Evolutionary conservation across 2,113 vertebrate species (phyloP), one percentile per base, ranked within the genome.

Genomic region (Sitta europaea): DNA sequence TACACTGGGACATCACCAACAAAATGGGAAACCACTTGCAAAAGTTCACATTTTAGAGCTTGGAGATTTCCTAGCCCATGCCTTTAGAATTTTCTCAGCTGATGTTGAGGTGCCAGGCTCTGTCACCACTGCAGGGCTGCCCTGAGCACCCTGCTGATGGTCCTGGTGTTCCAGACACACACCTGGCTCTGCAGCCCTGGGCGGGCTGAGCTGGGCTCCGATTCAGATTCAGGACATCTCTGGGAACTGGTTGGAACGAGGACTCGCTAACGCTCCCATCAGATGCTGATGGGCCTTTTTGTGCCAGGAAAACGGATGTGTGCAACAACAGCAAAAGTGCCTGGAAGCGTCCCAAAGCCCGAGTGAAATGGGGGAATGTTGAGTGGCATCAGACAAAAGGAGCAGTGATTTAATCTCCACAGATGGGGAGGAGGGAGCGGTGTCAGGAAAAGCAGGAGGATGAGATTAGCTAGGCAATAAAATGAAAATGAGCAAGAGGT

Each of bases 401-500:
- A 95, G 86, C 93, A 88, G 79, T 86, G 94, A 92, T 95, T 96
- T 95, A 95, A 97, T 95, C 85, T 86, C 88, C 79, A 74, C 93
- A 95, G 90, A 96, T 93, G 88, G 92, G 92, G 93, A 94, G 75
- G 61, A 91, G 90, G 67, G 38, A 92, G 75, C 59, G 31, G 82
- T 12, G 82, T 88, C 90, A 96, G 94, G 96, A 88, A 90, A 93
- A 96, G 94, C 96, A 86, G 88, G 92, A 96, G 75, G 78, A 90
- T 74, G 96, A 97, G 96, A 97, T 96, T 97, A 97, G 94, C 88
- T 36, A 75, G 72, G 92, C 93, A 94, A 93, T 96, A 96, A 97
- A 96, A 96, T 57, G 51, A 92, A 95, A 97, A 95, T 57, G 90
- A 95, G 90, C 94, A 93, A 92, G 94, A 95, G 96, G 93, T 96